Base-by-base conservation (phyloP, 2,797 vertebrate species). In the Atherinosoma microstoma region DNA sequence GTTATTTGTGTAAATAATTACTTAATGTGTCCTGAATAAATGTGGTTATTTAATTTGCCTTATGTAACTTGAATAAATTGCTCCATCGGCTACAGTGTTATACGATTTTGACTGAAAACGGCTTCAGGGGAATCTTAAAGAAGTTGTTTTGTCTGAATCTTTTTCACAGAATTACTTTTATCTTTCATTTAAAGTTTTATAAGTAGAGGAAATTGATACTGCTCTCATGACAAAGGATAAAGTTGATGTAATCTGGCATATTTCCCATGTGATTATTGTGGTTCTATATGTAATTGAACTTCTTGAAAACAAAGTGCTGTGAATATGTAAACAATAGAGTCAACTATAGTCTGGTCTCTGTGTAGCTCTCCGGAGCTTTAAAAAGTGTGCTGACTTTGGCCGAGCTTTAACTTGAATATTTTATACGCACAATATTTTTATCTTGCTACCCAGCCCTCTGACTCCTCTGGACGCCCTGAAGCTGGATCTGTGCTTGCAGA, bases 391-490 rank as follows among this genome's bases (percentile, higher is more conserved):
- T 49, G 10, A 60, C 58, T 36, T 64, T 4, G 15, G 3, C 29
- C 38, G 51, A 60, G 7, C 20, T 27, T 15, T 4, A 30, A 64
- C 45, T 11, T 9, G 53, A 42, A 51, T 29, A 59, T 61, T 76
- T 70, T 49, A 56, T 38, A n/a, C 34, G n/a, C 13, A 35, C 34
- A 32, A 61, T 60, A 42, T 56, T 53, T 15, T 64, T 57, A 68
- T 62, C 32, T 24, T 10, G 0, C 29, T 51, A 18, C 22, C 30
- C n/a, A 18, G 40, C 38, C 18, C 0, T 27, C 35, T 38, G 56
- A 65, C 56, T 66, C 40, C 38, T 64, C 73, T 24, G 22, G 29
- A 74, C 58, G 47, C 32, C 63, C 72, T 9, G 38, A 67, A 65
- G 70, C 38, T 29, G 2, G 20, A 15, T 54, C 24, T 11, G 10